Evolutionary conservation across 2,888 invertebrate genomes (phyloP).

Genomic region (Neuroscelio doddi): DNA sequence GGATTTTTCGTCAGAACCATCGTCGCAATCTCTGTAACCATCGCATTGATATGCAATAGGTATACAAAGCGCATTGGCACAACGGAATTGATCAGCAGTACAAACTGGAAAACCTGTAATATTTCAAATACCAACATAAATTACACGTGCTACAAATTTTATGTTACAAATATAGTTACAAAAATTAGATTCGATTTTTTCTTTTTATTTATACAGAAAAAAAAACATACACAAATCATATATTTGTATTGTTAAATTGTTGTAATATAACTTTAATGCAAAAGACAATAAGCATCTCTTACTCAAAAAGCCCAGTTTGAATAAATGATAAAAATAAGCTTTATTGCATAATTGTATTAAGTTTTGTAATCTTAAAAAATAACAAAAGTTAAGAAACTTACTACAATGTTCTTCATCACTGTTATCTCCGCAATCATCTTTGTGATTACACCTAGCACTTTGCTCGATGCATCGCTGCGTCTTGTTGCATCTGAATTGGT

Average conservation of each 20-base stretch:
- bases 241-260: too few species aligned
- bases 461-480: conserved; percentile 88
- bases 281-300: too few species aligned
- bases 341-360: conserved; percentile 28
- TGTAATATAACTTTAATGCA: too few species aligned
- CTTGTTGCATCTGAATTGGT: conserved; percentile 89
- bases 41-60: conserved; percentile 89
- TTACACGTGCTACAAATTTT: conserved; percentile 12
- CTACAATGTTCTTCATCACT: conserved; percentile 93
- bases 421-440: conserved; percentile 92
- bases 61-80: conserved; percentile 94
- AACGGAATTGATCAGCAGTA: conserved; percentile 92
- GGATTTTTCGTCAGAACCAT: conserved; percentile 91
- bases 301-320: too few species aligned
- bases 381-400: conserved; percentile 74
- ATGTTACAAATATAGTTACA: too few species aligned
- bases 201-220: background rate
- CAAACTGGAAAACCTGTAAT: conserved; percentile 89
- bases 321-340: too few species aligned
- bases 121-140: conserved; percentile 9
- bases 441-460: conserved; percentile 86
- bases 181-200: too few species aligned
- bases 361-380: conserved; percentile 2
- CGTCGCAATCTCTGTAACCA: conserved; percentile 92
- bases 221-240: too few species aligned